Percentiles rank a stretch among this genome's conserved stretches.
Conservation (phyloP, 2,888 invertebrate genomes). For the Lepidochrysops patricia region DNA sequence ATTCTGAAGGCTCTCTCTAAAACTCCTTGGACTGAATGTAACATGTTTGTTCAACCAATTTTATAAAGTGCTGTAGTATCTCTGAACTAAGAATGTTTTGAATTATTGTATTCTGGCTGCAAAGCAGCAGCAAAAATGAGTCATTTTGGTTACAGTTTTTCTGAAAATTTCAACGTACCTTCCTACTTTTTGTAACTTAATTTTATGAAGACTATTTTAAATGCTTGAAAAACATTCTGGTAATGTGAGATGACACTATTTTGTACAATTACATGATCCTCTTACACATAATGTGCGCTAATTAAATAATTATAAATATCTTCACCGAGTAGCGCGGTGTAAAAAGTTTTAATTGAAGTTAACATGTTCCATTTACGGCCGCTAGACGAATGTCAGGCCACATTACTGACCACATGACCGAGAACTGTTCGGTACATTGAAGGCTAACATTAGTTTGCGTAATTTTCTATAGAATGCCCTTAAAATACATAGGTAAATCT, state of each 20-base stretch:
- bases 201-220: too few species aligned
- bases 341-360: conserved; percentile 9
- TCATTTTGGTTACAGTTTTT: too few species aligned
- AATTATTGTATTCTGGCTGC: neutral
- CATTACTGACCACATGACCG: neutral
- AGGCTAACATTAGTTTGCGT: neutral
- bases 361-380: conserved; percentile 8
- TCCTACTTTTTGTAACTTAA: too few species aligned
- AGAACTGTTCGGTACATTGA: neutral
- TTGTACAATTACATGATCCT: conserved; percentile 6
- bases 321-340: neutral
- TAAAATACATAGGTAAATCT: neutral
- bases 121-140: too few species aligned
- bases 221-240: neutral
- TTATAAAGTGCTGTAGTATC: neutral
- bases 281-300: conserved; percentile 6
- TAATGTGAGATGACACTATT: neutral
- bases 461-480: neutral
- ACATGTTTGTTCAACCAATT: conserved; percentile 6
- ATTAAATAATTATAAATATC: conserved; percentile 13
- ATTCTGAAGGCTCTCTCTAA: neutral
- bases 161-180: too few species aligned
- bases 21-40: neutral
- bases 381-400: neutral
- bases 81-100: neutral